A percentile compares a stretch with the other conserved stretches of the same genome.
Evolutionary conservation across 2,797 vertebrate species (phyloP).

Genomic region (Carduelis carduelis): DNA sequence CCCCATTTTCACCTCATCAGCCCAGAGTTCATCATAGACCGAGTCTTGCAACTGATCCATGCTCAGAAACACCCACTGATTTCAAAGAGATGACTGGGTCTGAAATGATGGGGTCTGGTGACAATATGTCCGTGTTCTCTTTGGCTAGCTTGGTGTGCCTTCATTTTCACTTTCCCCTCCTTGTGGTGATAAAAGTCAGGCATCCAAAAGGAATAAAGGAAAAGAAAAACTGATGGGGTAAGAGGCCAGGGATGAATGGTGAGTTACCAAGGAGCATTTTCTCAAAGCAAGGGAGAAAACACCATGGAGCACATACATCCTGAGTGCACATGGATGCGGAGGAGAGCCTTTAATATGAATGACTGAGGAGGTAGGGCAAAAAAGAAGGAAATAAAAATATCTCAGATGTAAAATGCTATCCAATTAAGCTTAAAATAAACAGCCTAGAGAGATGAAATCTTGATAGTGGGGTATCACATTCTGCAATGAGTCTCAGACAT

Average conservation of each 20-base stretch:
- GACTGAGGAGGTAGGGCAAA: neutral
- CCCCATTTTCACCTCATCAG: conserved; percentile 32
- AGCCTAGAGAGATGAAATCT: conserved; percentile 64
- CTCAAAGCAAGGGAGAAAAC: conserved; percentile 49
- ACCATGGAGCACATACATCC: conserved; percentile 40
- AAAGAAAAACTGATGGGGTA: conserved; percentile 1
- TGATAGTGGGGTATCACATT: conserved; percentile 39
- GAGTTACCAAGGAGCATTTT: conserved; percentile 63
- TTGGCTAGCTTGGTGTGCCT: neutral
- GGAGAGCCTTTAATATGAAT: conserved; percentile 22
- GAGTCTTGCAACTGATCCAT: neutral
- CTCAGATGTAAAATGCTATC: conserved; percentile 74
- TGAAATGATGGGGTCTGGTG: conserved; percentile 25
- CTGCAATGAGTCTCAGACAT: conserved; percentile 34
- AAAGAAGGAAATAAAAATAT: neutral
- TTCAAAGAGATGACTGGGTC: conserved; percentile 33
- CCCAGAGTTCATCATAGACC: neutral
- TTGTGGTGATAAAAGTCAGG: conserved; percentile 13
- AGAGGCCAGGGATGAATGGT: neutral
- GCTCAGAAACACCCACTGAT: conserved; percentile 38
- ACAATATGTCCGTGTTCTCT: conserved; percentile 5
- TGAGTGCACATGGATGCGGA: neutral
- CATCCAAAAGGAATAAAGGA: conserved; percentile 17
- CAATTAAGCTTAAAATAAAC: conserved; percentile 72
- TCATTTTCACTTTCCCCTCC: conserved; percentile 56